These are phyloP conservation scores for Scarus forsteni DNA, from an alignment of 2,797 vertebrate genomes.

Conservation along the genomic window DNA sequence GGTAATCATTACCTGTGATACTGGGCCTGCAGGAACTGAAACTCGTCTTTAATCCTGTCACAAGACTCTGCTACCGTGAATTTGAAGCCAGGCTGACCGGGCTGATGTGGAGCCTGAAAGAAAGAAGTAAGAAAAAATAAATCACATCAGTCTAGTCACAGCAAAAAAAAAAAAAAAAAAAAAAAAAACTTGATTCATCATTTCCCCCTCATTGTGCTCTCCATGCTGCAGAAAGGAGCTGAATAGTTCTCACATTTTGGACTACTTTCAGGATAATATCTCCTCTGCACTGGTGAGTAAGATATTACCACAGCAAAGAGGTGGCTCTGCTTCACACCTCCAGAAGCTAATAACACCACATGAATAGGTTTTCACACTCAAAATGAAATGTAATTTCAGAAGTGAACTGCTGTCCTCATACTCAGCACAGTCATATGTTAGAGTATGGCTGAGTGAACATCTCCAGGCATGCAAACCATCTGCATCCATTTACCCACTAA, in stretches of 20 bases:
- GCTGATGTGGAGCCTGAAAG: constrained; percentile 93
- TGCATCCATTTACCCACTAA: constrained; percentile 61
- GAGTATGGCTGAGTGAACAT: constrained; percentile 61
- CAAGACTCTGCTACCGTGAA: constrained; percentile 97
- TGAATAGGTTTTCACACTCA: constrained; percentile 46
- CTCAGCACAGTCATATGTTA: constrained; percentile 51
- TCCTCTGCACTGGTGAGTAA: constrained; percentile 47
- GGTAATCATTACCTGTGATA: constrained; percentile 92
- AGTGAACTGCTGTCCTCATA: constrained; percentile 47
- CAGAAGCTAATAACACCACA: constrained; percentile 55
- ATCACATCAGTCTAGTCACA: constrained; percentile 55
- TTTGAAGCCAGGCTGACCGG: constrained; percentile 95
- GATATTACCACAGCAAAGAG: constrained; percentile 56
- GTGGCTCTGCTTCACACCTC: constrained; percentile 62
- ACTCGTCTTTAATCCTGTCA: constrained; percentile 97
- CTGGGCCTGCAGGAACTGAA: constrained; percentile 96
- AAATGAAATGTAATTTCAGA: constrained; percentile 45
- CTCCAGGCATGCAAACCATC: constrained; percentile 61
- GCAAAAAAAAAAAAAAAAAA: neutral
- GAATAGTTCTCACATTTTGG: constrained; percentile 27
- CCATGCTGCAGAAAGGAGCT: constrained; percentile 4
- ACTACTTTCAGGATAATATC: constrained; percentile 42
- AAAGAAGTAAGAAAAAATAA: constrained; percentile 4
- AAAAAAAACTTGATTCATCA: constrained; percentile 25
- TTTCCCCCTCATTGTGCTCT: constrained; percentile 23